A percentile compares a stretch with the other conserved stretches of the same genome.
Evolutionary conservation across 2,888 invertebrate genomes (phyloP).

Genomic region (Iphiclides podalirius): DNA sequence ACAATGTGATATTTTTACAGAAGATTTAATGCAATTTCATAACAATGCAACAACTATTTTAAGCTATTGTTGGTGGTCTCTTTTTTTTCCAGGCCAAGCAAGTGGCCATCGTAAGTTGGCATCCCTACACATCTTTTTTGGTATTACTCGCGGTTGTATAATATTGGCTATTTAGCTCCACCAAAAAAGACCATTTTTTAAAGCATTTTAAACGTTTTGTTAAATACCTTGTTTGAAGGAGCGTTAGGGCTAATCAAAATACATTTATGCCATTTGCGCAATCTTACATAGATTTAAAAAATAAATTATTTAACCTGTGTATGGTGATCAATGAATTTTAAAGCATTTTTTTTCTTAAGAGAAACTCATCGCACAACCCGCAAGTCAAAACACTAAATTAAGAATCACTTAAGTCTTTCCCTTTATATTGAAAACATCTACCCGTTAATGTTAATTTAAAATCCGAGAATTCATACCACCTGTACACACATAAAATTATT

Average conservation of each 20-base stretch:
- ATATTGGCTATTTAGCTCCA: conserved; percentile 8
- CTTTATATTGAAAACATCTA: no score
- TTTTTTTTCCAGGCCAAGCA: conserved; percentile 32
- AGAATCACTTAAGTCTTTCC: no score
- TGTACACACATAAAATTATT: no score
- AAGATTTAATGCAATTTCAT: conserved; percentile 70
- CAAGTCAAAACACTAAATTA: no score
- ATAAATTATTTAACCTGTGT: no score
- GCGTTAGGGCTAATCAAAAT: conserved; percentile 34
- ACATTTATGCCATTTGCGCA: conserved; percentile 29
- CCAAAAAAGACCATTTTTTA: conserved; percentile 11
- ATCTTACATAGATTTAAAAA: no score
- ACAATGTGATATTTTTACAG: conserved; percentile 48
- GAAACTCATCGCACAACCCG: no score
- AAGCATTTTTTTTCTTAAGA: no score
- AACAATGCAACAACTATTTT: conserved; percentile 58
- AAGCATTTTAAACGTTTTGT: conserved; percentile 9
- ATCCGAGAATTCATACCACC: no score
- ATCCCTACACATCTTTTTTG: conserved; percentile 20
- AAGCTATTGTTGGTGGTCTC: conserved; percentile 52
- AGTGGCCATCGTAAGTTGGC: conserved; percentile 13
- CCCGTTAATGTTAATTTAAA: no score
- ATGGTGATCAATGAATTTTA: no score
- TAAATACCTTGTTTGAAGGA: conserved; percentile 17
- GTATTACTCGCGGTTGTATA: background rate